Base-by-base conservation (phyloP, 2,888 invertebrate genomes). In the Nemurella pictetii region DNA sequence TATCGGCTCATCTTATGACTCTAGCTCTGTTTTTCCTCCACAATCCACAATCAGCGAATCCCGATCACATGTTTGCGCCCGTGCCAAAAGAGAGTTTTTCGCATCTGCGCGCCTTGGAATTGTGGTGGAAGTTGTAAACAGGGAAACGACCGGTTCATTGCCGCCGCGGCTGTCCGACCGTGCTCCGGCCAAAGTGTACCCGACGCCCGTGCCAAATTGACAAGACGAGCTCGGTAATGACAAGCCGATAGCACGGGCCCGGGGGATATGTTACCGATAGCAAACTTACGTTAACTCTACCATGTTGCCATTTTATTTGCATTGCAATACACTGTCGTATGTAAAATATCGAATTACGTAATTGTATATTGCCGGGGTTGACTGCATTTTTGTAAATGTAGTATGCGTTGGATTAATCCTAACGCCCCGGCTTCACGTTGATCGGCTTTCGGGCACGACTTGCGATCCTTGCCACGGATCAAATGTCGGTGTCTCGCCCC, bases 91-190 rank as follows among this genome's bases (percentile, higher is more conserved):
- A 12, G 12, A 55, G 20, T 55, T 12, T n/a, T 55, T 55, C 55
- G 55, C 55, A 35, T 55, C 55, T 12, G 20, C 5, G 1, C 55
- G 55, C 55, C 55, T n/a, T n/a, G n/a, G n/a, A n/a, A 55, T 2
- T 20, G 9, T 20, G 9, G 20, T 20, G 55, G 15, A 2, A 3
- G 55, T 55, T 55, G 55, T 55, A 75, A 75, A 27, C 75, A 75
- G 75, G 75, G 75, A 75, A 75, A 75, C 28, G 26, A 75, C 75
- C 25, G 75, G 26, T 75, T 75, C 26, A 75, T 75, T 75, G 75
- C 75, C 26, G 74, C 74, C 26, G 26, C 15, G 20, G 28, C 27
- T 75, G 7, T 28, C 26, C 75, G n/a, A 75, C 75, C 28, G 75
- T 75, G 15, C 9, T n/a, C n/a, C n/a, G n/a, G n/a, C n/a, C n/a